Conservation (phyloP, 1,140 invertebrate species). For the Habropoda laboriosa region DNA sequence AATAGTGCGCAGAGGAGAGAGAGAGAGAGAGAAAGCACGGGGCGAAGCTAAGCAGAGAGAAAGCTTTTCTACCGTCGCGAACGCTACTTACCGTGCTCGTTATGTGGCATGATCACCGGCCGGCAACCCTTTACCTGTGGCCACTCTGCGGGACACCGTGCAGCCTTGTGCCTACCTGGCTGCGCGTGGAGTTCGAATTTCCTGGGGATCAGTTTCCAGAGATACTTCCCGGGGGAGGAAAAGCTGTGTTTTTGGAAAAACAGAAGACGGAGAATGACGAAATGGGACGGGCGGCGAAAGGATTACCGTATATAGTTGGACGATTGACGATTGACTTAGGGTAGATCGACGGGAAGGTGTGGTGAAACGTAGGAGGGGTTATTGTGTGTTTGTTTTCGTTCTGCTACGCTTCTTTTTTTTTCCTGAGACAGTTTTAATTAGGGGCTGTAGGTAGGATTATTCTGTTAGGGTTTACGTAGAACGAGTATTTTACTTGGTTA, state of each 20-base stretch:
- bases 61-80: neutral
- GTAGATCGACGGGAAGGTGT: no score
- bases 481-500: no score
- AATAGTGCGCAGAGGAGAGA: neutral
- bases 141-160: neutral
- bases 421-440: neutral
- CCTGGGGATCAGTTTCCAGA: no score
- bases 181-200: neutral
- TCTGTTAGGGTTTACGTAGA: no score
- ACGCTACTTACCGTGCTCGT: slow-evolving; percentile 5
- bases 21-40: no score
- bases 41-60: no score
- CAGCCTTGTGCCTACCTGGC: neutral
- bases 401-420: no score
- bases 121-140: slow-evolving; percentile 36
- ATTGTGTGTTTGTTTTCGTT: neutral
- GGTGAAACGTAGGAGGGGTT: neutral
- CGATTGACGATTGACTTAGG: no score
- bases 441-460: neutral
- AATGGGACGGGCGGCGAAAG: neutral
- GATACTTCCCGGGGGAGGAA: no score
- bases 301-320: no score
- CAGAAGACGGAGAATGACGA: no score
- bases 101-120: slow-evolving; percentile 57
- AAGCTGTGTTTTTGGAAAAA: no score